These are phyloP conservation scores for Anas platyrhynchos DNA, from an alignment of 2,113 vertebrate genomes.

Conservation along the genomic window DNA sequence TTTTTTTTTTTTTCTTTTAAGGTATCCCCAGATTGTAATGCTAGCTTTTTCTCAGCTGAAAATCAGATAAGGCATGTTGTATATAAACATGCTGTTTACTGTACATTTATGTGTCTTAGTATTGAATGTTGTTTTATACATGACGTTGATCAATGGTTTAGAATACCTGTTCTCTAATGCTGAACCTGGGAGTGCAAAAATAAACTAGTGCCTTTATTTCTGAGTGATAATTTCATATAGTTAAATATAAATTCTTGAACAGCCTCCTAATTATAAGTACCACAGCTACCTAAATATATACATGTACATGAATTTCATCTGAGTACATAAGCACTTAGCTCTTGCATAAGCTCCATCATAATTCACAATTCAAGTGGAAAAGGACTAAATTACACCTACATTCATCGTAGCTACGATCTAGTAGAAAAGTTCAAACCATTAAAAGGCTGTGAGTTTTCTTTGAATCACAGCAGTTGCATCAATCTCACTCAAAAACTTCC, in stretches of 20 bases:
- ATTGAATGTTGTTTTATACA: not conserved
- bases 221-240: not conserved
- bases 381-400: not conserved
- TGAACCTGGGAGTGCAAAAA: not conserved
- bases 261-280: not conserved
- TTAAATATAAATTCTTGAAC: slow-evolving; percentile 3
- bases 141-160: not conserved
- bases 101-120: not conserved
- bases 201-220: not conserved
- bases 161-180: not conserved
- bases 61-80: not conserved
- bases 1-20: not conserved
- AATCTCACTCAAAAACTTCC: not conserved
- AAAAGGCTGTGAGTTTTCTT: not conserved
- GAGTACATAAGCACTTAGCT: not conserved
- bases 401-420: not conserved
- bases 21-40: not conserved
- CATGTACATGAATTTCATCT: not conserved
- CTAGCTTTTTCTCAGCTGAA: not conserved
- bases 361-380: slow-evolving; percentile 3
- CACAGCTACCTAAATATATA: not conserved
- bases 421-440: not conserved
- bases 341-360: not conserved
- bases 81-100: not conserved
- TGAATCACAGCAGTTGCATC: not conserved